Percentiles rank a stretch among this genome's conserved stretches.
Evolutionary conservation across 2,888 invertebrate genomes (phyloP).

Genomic region (Philonicus albiceps): DNA sequence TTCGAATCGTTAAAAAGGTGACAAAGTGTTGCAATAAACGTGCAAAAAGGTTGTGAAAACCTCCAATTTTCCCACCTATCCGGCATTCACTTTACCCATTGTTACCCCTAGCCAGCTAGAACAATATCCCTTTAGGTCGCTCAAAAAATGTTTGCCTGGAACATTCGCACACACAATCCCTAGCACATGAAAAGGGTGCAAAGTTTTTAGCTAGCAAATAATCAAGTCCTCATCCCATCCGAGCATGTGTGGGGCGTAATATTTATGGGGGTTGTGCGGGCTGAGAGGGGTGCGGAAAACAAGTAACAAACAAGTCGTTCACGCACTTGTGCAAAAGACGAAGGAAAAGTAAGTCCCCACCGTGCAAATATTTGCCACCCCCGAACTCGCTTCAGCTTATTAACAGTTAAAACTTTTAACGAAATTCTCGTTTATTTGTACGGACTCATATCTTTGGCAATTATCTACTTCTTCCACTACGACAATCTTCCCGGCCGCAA

Average conservation of each 20-base stretch:
- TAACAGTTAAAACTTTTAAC: constrained; percentile 18
- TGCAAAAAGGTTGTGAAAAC: background rate
- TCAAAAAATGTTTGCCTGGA: background rate
- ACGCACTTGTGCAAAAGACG: background rate
- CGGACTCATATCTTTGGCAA: constrained; percentile 25
- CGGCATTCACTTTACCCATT: background rate
- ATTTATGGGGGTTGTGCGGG: no score
- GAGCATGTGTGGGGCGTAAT: background rate
- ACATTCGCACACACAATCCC: background rate
- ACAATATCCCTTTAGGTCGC: background rate
- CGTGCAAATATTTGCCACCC: background rate
- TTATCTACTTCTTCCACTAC: background rate
- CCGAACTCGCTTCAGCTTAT: background rate
- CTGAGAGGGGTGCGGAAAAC: background rate
- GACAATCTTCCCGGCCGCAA: background rate
- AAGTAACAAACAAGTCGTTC: background rate
- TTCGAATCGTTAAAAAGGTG: background rate
- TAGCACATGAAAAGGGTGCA: background rate
- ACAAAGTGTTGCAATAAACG: background rate
- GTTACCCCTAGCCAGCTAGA: background rate
- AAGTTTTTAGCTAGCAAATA: background rate
- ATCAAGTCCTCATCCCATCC: background rate
- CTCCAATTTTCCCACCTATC: background rate
- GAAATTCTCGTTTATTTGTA: constrained; percentile 18
- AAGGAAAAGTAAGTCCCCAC: background rate